These are phyloP conservation scores for Halictus ligatus DNA, from an alignment of 2,888 invertebrate species.

Conservation along the genomic window DNA sequence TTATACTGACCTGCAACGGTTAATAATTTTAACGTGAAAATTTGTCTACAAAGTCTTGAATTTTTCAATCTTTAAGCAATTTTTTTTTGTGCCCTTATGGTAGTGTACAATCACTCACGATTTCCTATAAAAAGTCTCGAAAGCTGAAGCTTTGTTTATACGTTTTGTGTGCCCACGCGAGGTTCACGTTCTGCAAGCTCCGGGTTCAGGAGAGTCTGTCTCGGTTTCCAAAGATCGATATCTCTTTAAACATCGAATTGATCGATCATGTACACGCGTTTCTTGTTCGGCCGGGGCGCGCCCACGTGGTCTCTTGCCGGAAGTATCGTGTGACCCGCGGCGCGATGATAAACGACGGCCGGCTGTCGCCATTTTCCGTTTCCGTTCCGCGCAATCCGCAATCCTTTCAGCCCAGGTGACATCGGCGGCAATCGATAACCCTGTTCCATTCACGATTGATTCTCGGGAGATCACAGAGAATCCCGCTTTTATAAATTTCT, in stretches of 20 bases:
- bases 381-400: not conserved
- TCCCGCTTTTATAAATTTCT: not conserved
- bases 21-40: too few relatives aligned
- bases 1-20: too few relatives aligned
- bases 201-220: not conserved
- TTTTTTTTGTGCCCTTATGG: too few relatives aligned
- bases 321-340: not conserved
- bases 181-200: not conserved
- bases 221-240: not conserved
- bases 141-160: too few relatives aligned
- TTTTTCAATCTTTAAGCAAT: too few relatives aligned
- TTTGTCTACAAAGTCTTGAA: too few relatives aligned
- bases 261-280: slow-evolving; percentile 18
- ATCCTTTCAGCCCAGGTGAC: not conserved
- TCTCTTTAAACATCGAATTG: not conserved
- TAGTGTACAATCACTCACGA: too few relatives aligned
- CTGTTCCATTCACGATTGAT: not conserved
- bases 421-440: not conserved
- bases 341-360: not conserved
- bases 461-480: not conserved
- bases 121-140: too few relatives aligned
- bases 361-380: not conserved
- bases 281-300: slow-evolving; percentile 8
- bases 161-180: too few relatives aligned
- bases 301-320: slow-evolving; percentile 5